Percentiles rank a stretch among this genome's conserved stretches.
Evolutionary conservation across 37 sponge, comb jelly and placozoan species (phyloP).

Genomic region (Mnemiopsis leidyi): DNA sequence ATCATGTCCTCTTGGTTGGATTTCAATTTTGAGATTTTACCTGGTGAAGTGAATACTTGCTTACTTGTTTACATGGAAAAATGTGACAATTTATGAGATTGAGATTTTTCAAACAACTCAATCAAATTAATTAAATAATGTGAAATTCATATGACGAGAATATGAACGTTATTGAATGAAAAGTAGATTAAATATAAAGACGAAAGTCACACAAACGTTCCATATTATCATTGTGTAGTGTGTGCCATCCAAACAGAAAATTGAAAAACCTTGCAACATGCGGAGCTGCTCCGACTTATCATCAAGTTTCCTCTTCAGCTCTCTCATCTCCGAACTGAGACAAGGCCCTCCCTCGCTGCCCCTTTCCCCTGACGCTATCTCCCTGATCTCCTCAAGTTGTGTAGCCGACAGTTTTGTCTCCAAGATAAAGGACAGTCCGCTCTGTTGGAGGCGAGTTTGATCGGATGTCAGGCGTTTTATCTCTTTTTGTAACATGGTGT

Average conservation of each 20-base stretch:
- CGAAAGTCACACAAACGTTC: too few species aligned
- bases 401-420: not conserved
- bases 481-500: not conserved
- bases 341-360: not conserved
- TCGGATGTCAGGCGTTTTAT: not conserved
- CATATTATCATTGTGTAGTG: too few species aligned
- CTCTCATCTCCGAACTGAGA: not conserved
- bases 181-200: too few species aligned
- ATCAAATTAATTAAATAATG: too few species aligned
- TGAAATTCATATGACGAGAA: too few species aligned
- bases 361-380: not conserved
- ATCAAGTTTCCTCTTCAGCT: constrained; percentile 11
- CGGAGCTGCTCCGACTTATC: constrained; percentile 30
- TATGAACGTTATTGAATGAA: too few species aligned
- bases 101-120: too few species aligned
- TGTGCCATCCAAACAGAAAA: too few species aligned
- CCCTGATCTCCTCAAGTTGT: not conserved
- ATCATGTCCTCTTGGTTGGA: not conserved
- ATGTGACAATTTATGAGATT: too few species aligned
- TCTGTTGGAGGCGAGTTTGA: not conserved
- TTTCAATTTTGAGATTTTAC: not conserved
- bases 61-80: too few species aligned
- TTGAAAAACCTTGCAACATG: constrained; percentile 43
- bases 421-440: not conserved
- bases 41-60: too few species aligned